Base-by-base conservation (phyloP, 2,113 vertebrate species). In the Balaeniceps rex region DNA sequence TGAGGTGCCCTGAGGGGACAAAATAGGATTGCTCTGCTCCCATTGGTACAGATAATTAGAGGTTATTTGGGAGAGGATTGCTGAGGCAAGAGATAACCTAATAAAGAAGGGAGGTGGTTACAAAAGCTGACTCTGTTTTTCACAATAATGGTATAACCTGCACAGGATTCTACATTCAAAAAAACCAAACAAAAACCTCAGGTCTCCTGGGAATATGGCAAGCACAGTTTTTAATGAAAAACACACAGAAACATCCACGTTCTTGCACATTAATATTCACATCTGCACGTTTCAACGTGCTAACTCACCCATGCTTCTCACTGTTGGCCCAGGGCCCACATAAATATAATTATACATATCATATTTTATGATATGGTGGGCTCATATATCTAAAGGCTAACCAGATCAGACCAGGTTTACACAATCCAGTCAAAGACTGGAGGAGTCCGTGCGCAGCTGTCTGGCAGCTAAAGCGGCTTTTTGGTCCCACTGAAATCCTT, bases 1-100 rank as follows among this genome's bases (percentile, higher is more conserved):
- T 90, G 94, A 77, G 74, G 80, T 96, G 86, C 90, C 96, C 96
- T 64, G 36, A 83, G 91, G 96, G 82, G 71, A 75, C 90, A 91
- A 81, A 97, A 83, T 88, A 87, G 76, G 72, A 94, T 92, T 54
- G 34, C 69, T 80, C 55, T 84, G 29, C 78, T 87, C 42, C 69
- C 69, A 46, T 78, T 87, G 96, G 84, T 75, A 64, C 71, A 72
- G 90, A 57, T 84, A 94, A 94, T 85, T 74, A 85, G 83, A 93
- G 89, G 38, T 91, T 88, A 58, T 66, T 88, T 2, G 33, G 60
- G 64, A 96, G 58, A 92, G 19, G 54, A 90, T 90, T 58, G 52
- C 4, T 38, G 40, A 61, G 76, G 33, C 77, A 88, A 80, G 81
- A 91, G 88, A 87, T 52, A 92, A 84, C 70, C 54, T 64, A 91